Base-by-base conservation (phyloP, 2,888 invertebrate species). In the Ormyrus pomaceus region DNA sequence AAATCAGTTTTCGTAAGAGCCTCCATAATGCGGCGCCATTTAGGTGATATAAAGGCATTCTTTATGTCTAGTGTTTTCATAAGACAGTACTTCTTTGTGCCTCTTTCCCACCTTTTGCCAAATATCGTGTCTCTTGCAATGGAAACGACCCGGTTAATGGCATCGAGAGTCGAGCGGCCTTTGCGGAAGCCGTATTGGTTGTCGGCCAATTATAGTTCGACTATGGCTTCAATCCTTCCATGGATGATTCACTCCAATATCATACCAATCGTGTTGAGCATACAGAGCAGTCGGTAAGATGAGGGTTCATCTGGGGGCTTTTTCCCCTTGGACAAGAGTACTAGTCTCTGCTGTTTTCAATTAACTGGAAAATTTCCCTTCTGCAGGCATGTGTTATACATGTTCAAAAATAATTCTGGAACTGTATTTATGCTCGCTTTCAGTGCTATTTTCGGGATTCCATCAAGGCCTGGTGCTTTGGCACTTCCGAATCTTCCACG, bases 391-490 rank as follows among this genome's bases (percentile, higher is more conserved):
- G 66, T 11, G 48, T 83, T 76, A 46, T 77, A 80, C 19, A 77
- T 53, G 2, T 66, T 68, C 55, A 50, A 65, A 76, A 84, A 85
- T 13, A 85, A 6, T 0, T 61, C 72, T 3, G 83, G 83, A 1
- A 72, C 74, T 66, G 59, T 68, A 6, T 65, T 68, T 3, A 85
- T 79, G 6, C 79, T 78, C 0, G 81, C 5, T 53, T 83, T 82
- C 0, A 82, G 45, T 0, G 80, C 80, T 0, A 76, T 48, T 19
- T 82, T 83, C 1, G 83, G 83, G 19, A 86, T 84, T 6, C 77
- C 80, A 50, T 85, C 84, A 68, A 82, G 10, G 0, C 83, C 83
- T 8, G 84, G 83, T 0, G 84, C 83, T 48, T 85, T 85, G 6
- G 34, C 69, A 11, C 78, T 80, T 8, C 82, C 83, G 0, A 83